These are phyloP conservation scores for Xenentodon cancila DNA, from an alignment of 2,797 vertebrate genomes.

Conservation along the genomic window DNA sequence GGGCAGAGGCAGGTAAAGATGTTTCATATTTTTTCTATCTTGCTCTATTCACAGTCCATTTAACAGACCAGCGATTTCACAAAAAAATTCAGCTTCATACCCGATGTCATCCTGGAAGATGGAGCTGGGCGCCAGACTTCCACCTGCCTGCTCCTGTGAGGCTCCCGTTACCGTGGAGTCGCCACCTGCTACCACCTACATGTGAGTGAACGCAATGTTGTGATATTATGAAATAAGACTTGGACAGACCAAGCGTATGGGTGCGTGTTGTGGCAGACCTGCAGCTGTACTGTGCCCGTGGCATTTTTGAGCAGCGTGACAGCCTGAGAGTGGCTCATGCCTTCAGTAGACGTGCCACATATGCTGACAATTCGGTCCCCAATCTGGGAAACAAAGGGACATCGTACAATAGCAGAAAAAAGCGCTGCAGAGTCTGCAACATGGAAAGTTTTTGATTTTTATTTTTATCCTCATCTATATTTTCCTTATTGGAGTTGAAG, in stretches of 20 bases:
- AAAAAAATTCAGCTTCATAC: slow-evolving; percentile 67
- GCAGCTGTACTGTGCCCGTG: slow-evolving; percentile 89
- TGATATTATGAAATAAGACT: slow-evolving; percentile 25
- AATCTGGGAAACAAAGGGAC: slow-evolving; percentile 79
- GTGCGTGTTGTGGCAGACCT: slow-evolving; percentile 79
- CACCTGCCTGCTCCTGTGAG: slow-evolving; percentile 80
- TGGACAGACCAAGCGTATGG: slow-evolving; percentile 8
- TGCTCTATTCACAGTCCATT: too few species aligned
- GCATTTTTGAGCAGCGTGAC: slow-evolving; percentile 92
- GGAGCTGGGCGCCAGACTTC: slow-evolving; percentile 83
- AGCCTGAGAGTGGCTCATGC: slow-evolving; percentile 94
- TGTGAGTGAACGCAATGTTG: slow-evolving; percentile 25
- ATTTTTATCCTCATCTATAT: too few species aligned
- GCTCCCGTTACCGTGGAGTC: slow-evolving; percentile 92
- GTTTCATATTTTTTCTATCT: too few species aligned
- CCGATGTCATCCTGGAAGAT: slow-evolving; percentile 97
- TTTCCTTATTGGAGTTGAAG: too few species aligned
- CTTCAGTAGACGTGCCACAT: slow-evolving; percentile 90
- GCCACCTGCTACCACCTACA: slow-evolving; percentile 88
- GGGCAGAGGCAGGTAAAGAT: slow-evolving; percentile 4
- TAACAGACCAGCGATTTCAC: too few species aligned
- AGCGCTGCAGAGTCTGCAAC: too few species aligned
- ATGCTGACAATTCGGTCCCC: slow-evolving; percentile 95
- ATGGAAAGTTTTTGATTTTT: too few species aligned
- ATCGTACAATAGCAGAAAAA: background rate